Conservation (phyloP, 2,797 vertebrate species). For the Dryobates pubescens region DNA sequence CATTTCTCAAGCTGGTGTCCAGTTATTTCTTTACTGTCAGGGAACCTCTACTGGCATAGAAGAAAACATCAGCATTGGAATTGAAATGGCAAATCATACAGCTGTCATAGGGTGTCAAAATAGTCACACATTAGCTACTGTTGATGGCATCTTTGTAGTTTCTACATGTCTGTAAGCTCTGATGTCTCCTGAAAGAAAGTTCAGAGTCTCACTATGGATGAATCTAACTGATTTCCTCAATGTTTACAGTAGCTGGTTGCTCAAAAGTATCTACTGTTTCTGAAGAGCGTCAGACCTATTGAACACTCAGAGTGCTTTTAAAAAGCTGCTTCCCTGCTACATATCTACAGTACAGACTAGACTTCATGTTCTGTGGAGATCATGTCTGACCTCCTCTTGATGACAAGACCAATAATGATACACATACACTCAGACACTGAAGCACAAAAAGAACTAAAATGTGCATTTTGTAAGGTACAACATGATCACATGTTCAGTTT, state of each 20-base stretch:
- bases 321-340: background rate
- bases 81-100: background rate
- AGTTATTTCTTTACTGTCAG: background rate
- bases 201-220: background rate
- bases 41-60: background rate
- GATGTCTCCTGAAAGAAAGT: background rate
- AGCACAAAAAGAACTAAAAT: background rate
- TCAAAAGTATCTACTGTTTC: background rate
- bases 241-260: background rate
- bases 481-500: background rate
- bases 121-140: background rate
- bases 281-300: background rate
- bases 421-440: background rate
- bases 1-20: background rate
- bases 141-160: background rate
- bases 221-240: background rate
- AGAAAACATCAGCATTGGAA: background rate
- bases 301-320: background rate
- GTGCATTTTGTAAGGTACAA: background rate
- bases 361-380: background rate
- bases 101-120: background rate
- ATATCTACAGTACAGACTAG: fast-evolving
- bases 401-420: background rate
- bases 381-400: background rate
- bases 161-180: background rate